A percentile compares a stretch with the other conserved stretches of the same genome.
These are phyloP conservation scores for Drosophila recens DNA, from an alignment of 2,888 invertebrate species.

Conservation along the genomic window DNA sequence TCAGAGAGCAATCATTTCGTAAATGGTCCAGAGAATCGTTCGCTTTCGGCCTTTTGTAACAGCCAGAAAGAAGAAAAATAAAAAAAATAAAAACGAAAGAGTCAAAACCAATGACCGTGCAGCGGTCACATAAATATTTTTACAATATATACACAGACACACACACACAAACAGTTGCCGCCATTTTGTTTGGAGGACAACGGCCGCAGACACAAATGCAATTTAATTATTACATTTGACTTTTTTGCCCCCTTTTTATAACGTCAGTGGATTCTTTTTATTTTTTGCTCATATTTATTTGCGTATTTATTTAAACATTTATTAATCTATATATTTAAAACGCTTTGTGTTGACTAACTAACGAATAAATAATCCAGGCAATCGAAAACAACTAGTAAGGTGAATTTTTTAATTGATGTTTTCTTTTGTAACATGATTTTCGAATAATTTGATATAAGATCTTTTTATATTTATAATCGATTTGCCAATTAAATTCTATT, in stretches of 20 bases:
- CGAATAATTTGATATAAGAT: background rate
- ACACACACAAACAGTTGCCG: constrained; percentile 42
- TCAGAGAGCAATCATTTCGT: constrained; percentile 43
- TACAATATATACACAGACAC: constrained; percentile 43
- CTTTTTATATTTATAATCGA: background rate
- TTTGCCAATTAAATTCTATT: background rate
- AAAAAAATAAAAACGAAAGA: background rate
- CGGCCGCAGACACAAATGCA: constrained; percentile 69
- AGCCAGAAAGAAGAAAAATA: constrained; percentile 10
- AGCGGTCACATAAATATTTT: constrained; percentile 74
- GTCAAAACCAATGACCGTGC: constrained; percentile 57
- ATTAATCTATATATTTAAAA: constrained; percentile 38
- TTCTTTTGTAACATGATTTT: background rate
- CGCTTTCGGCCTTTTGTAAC: constrained; percentile 29
- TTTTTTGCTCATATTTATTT: constrained; percentile 23
- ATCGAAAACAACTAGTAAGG: background rate
- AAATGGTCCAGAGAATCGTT: constrained; percentile 49
- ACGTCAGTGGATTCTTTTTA: background rate
- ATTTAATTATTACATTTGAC: constrained; percentile 79
- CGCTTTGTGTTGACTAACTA: background rate
- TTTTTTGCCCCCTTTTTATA: constrained; percentile 38
- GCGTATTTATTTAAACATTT: constrained; percentile 56
- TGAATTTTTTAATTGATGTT: background rate
- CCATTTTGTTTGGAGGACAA: constrained; percentile 70
- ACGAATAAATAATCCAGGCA: background rate